Base-by-base conservation (phyloP, 1,140 invertebrate genomes). In the Protaetia brevitarsis region DNA sequence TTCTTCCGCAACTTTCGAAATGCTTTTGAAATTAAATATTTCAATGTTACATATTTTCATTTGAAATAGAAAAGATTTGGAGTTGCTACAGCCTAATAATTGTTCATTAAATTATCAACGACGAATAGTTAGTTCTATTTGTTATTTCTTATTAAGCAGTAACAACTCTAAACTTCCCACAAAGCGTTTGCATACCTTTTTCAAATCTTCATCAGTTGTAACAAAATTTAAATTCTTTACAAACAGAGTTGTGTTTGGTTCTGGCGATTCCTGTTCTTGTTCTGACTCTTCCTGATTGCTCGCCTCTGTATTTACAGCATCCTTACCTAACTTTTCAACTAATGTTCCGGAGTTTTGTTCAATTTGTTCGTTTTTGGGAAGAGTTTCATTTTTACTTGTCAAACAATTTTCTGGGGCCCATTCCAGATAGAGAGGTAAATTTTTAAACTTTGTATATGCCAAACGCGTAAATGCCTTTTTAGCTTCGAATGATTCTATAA, bases 181-280 rank as follows among this genome's bases (percentile, higher is more conserved):
- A n/a, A n/a, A n/a, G n/a, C n/a, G n/a, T n/a, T n/a, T 5, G 3
- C 66, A 74, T 82, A 94, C 91, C 79, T 87, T 77, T 81, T 82
- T 87, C 1, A 98, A 78, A 11, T 77, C 77, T 16, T 89, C 86
- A 76, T 96, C 91, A 13, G 84, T 88, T 2, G 96, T 97, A 65
- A 85, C 83, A 75, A 98, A 98, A 81, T 96, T 96, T 0, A 99
- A 81, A 83, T 98, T 98, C 81, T 98, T 97, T 5, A 99, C 89
- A 82, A 97, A 99, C 1, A 99, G 74, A 6, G 92, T 95, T 10
- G 93, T 92, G 68, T 93, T 87, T 5, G 85, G 81, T 79, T 94
- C 91, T 1, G 89, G 88, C 69, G 87, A 82, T 45, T 83, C 82
- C 27, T 86, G 81, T 65, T 84, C 80, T 60, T 85, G 79, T 60